These are phyloP conservation scores for Cydia pomonella DNA, from an alignment of 1,140 invertebrate species.

Conservation along the genomic window DNA sequence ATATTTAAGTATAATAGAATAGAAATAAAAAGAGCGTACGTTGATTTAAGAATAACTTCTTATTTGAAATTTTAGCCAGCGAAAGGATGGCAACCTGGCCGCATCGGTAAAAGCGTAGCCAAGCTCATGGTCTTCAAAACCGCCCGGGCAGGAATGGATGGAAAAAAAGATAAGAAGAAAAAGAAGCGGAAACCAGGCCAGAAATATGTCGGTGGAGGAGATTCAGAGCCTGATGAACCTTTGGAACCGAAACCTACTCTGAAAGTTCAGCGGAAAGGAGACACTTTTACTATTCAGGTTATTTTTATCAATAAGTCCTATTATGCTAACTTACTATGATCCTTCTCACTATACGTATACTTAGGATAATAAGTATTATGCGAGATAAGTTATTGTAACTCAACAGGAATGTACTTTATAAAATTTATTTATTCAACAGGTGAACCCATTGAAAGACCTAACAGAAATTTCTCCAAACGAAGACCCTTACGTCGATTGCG, in stretches of 20 bases:
- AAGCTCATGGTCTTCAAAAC: slow-evolving; percentile 77
- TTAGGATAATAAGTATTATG: not conserved
- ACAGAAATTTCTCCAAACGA: slow-evolving; percentile 76
- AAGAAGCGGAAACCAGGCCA: slow-evolving; percentile 58
- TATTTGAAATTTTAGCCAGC: slow-evolving; percentile 59
- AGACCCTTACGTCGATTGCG: slow-evolving; percentile 82
- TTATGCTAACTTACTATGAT: not conserved
- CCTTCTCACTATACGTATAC: not conserved
- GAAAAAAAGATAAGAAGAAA: slow-evolving; percentile 65
- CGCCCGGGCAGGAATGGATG: slow-evolving; percentile 56
- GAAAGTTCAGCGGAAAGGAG: slow-evolving; percentile 81
- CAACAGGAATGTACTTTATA: not conserved
- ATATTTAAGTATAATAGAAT: too few species aligned
- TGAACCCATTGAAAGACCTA: slow-evolving; percentile 81
- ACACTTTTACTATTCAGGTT: slow-evolving; percentile 81
- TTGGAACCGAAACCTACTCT: slow-evolving; percentile 78
- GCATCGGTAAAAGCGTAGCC: slow-evolving; percentile 78
- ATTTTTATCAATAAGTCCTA: not conserved
- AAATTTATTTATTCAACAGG: slow-evolving; percentile 55
- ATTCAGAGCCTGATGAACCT: slow-evolving; percentile 70
- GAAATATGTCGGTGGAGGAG: slow-evolving; percentile 58
- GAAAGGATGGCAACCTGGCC: slow-evolving; percentile 81
- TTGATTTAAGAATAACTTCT: not conserved
- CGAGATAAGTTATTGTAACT: too few species aligned
- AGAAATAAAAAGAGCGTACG: not conserved